Evolutionary conservation across 2,113 vertebrate genomes (phyloP).

Genomic region (Erythrocercus mccallii): DNA sequence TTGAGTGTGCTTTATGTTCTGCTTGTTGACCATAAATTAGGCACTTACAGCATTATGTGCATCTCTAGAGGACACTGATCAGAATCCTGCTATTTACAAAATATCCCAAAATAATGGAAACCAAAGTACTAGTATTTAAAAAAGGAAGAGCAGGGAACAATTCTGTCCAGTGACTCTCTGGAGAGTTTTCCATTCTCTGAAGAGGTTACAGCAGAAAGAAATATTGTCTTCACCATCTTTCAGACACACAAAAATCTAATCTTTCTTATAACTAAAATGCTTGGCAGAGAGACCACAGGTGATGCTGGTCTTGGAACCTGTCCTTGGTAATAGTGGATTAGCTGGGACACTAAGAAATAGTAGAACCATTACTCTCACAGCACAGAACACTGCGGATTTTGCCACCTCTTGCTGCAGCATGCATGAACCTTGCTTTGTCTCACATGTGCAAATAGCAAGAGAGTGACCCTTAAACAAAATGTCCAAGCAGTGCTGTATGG

Average conservation of each 20-base stretch:
- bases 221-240: not conserved
- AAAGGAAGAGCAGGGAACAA: not conserved
- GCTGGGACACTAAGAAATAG: not conserved
- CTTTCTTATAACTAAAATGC: not conserved
- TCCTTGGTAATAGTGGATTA: not conserved
- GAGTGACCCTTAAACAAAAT: not conserved
- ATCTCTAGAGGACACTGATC: not conserved
- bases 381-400: not conserved
- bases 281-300: not conserved
- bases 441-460: fast-evolving
- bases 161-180: not conserved
- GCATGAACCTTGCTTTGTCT: not conserved
- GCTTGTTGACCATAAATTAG: not conserved
- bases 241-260: not conserved
- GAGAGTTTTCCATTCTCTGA: not conserved
- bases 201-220: not conserved
- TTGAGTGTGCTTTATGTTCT: not conserved
- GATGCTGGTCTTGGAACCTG: not conserved
- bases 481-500: too few species aligned
- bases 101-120: not conserved
- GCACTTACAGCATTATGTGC: not conserved
- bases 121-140: not conserved
- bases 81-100: not conserved
- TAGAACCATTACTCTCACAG: not conserved
- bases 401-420: not conserved